Evolutionary conservation across 2,888 invertebrate genomes (phyloP), one percentile per base, ranked within the genome.

Genomic region (Seira sanloemensis): DNA sequence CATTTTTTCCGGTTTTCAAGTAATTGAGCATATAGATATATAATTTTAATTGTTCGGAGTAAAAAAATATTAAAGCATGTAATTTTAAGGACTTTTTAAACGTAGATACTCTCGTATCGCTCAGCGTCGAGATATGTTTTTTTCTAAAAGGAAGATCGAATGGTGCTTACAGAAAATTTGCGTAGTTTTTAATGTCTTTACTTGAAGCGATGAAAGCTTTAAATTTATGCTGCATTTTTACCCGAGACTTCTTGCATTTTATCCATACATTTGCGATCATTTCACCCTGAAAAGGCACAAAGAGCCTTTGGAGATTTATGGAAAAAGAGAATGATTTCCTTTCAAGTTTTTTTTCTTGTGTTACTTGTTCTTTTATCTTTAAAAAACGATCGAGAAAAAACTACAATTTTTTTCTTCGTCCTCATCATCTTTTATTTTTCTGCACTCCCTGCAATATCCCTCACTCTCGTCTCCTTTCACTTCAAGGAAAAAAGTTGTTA

Each of bases 401-500:
- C 79, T 66, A 76, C 69, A 50, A 50, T 50, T 72, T 65, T 2
- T 54, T 21, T 50, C 67, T 68, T 46, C 50, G 37, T 76, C 81
- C 69, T 82, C 82, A 76, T 82, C 82, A 71, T 82, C 77, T 54
- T 83, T 68, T 50, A 75, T 26, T 65, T 74, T 69, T 79, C 72
- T 73, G 21, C 72, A 37, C 18, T 66, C 50, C n/a, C n/a, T n/a
- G n/a, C n/a, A n/a, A n/a, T n/a, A n/a, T 50, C 50, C 50, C n/a
- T 50, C n/a, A 50, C 50, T 74, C 74, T 68, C 46, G 58, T 75
- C 67, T 72, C 65, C 72, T 71, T 69, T 83, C 78, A 83, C 83
- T 76, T 83, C 83, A 83, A 83, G 78, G 73, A 37, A 73, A 78
- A 80, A 83, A 83, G 83, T 83, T 78, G 78, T 83, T 83, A 83